Conservation (phyloP, 2,888 invertebrate genomes). For the Acrobasis suavella region DNA sequence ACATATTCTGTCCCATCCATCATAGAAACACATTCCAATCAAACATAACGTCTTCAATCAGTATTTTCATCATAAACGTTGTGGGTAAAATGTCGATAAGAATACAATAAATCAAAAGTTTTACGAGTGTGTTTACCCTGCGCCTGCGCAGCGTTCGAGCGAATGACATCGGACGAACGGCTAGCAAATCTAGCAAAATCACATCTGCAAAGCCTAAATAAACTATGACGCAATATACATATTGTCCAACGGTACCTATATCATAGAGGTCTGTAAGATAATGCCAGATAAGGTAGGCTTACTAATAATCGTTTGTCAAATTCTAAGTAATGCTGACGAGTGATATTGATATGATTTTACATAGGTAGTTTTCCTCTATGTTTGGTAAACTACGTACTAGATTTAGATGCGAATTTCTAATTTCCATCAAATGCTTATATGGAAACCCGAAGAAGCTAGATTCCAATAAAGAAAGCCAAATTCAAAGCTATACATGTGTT, state of each 20-base stretch:
- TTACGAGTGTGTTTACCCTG: constrained; percentile 51
- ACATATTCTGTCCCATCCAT: not conserved
- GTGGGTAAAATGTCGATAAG: constrained; percentile 48
- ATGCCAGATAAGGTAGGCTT: not conserved
- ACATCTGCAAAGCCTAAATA: constrained; percentile 22
- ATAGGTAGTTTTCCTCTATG: too few relatives aligned
- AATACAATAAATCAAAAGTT: constrained; percentile 57
- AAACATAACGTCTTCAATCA: constrained; percentile 37
- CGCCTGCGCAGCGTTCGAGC: constrained; percentile 10
- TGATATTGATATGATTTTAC: not conserved
- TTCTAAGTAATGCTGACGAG: constrained; percentile 2
- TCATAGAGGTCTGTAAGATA: constrained; percentile 1
- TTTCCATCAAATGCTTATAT: too few relatives aligned
- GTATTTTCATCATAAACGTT: constrained; percentile 42
- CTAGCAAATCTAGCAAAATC: constrained; percentile 14
- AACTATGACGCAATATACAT: constrained; percentile 34
- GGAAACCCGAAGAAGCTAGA: too few relatives aligned
- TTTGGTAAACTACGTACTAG: too few relatives aligned
- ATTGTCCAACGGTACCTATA: constrained; percentile 3
- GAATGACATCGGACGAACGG: not conserved
- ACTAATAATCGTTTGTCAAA: constrained; percentile 1
- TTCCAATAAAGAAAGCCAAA: too few relatives aligned
- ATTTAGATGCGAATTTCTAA: too few relatives aligned
- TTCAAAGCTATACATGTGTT: too few relatives aligned
- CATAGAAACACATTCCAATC: constrained; percentile 11